These are phyloP conservation scores for Sesamia nonagrioides DNA, from an alignment of 1,140 invertebrate genomes.

Conservation along the genomic window DNA sequence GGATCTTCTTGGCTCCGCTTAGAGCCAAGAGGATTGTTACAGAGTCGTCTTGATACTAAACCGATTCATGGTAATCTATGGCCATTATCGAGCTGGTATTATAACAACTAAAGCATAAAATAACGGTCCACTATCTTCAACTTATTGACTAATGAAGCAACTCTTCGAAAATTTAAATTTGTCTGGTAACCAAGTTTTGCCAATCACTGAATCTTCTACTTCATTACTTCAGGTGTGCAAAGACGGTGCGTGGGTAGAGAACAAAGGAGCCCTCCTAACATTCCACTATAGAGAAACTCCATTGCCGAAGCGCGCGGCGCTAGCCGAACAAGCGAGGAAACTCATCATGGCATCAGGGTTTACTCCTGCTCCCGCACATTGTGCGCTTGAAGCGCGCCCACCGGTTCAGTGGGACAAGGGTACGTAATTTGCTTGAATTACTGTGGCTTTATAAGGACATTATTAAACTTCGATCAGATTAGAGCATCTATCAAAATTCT, in stretches of 20 bases:
- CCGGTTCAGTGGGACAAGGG: slow-evolving; percentile 97
- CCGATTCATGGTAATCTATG: no score
- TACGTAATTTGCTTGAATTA: slow-evolving; percentile 14
- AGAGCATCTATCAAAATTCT: no score
- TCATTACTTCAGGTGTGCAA: slow-evolving; percentile 89
- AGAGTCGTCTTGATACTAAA: no score
- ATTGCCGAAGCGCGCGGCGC: slow-evolving; percentile 88
- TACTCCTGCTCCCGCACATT: slow-evolving; percentile 92
- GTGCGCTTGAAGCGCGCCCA: slow-evolving; percentile 95
- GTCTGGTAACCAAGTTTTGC: no score
- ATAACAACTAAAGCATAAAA: no score
- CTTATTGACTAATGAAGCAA: no score
- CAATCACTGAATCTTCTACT: not conserved
- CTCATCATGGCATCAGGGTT: slow-evolving; percentile 93
- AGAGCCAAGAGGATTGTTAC: no score
- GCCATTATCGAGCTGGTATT: no score
- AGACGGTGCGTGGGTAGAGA: slow-evolving; percentile 97
- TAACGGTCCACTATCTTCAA: no score
- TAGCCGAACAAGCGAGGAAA: slow-evolving; percentile 91
- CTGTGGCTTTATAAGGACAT: not conserved
- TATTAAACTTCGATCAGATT: no score
- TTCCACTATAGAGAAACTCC: slow-evolving; percentile 96
- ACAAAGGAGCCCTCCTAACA: slow-evolving; percentile 95
- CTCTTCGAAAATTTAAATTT: no score
- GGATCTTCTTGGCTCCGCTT: no score